Percentiles rank a stretch among this genome's conserved stretches.
Conservation (phyloP, 2,888 invertebrate species). For the Campopleginae sp. region DNA sequence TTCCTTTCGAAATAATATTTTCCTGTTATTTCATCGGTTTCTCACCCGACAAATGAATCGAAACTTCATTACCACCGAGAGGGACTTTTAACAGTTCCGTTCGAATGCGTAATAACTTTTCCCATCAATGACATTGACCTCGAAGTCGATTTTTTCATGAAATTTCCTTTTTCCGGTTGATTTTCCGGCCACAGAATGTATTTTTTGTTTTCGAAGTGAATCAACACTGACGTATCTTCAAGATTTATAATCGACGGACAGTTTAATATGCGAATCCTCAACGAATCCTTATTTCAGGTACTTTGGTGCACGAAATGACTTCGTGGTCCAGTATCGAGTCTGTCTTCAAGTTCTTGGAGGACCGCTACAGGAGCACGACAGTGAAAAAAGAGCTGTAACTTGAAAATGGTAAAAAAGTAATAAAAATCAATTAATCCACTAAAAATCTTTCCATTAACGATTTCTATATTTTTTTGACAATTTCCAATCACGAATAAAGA, state of each 20-base stretch:
- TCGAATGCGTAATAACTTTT: neutral
- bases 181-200: neutral
- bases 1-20: neutral
- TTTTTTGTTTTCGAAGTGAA: neutral
- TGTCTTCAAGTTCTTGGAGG: slow-evolving; percentile 87
- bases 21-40: neutral
- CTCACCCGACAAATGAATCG: neutral
- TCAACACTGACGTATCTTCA: neutral
- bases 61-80: neutral
- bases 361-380: slow-evolving; percentile 69
- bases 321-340: slow-evolving; percentile 88
- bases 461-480: neutral
- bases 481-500: neutral
- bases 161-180: neutral
- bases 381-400: slow-evolving; percentile 56
- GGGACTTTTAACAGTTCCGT: neutral
- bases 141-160: neutral
- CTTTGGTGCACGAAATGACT: slow-evolving; percentile 89
- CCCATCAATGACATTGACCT: neutral
- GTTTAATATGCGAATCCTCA: neutral
- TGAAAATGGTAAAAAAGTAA: neutral
- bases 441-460: neutral
- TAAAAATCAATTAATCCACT: neutral
- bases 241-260: neutral
- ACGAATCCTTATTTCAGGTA: slow-evolving; percentile 84